These are phyloP conservation scores for Ammodytes dubius DNA, from an alignment of 2,113 vertebrate genomes.

Conservation along the genomic window DNA sequence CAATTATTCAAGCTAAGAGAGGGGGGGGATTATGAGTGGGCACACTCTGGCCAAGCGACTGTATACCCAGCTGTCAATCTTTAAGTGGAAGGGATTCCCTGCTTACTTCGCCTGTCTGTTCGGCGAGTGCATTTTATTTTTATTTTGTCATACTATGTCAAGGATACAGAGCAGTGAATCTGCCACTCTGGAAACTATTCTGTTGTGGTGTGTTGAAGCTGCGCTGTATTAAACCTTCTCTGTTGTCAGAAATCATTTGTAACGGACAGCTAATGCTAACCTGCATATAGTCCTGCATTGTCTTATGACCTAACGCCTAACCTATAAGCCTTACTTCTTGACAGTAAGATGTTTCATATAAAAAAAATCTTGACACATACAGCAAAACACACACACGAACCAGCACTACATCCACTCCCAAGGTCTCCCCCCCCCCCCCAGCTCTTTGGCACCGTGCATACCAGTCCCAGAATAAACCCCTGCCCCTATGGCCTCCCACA, in stretches of 20 bases:
- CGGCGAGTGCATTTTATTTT: slow-evolving; percentile 44
- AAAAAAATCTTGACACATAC: neutral
- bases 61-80: slow-evolving; percentile 49
- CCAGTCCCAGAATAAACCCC: slow-evolving; percentile 71
- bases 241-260: neutral
- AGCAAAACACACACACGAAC: neutral
- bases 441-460: slow-evolving; percentile 41
- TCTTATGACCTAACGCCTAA: neutral
- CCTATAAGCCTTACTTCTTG: neutral
- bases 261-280: neutral
- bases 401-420: neutral
- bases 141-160: slow-evolving; percentile 52
- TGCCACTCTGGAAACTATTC: slow-evolving; percentile 65
- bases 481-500: slow-evolving; percentile 35
- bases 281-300: neutral
- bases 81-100: slow-evolving; percentile 55
- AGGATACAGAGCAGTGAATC: neutral
- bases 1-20: slow-evolving; percentile 61
- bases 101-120: slow-evolving; percentile 25
- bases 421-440: neutral
- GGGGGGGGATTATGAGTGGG: slow-evolving; percentile 27
- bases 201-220: slow-evolving; percentile 21
- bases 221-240: slow-evolving; percentile 9
- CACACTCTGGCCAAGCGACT: slow-evolving; percentile 15
- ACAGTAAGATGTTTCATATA: neutral